Evolutionary conservation across 2,113 vertebrate species (phyloP).

Genomic region (Catharus minimus): DNA sequence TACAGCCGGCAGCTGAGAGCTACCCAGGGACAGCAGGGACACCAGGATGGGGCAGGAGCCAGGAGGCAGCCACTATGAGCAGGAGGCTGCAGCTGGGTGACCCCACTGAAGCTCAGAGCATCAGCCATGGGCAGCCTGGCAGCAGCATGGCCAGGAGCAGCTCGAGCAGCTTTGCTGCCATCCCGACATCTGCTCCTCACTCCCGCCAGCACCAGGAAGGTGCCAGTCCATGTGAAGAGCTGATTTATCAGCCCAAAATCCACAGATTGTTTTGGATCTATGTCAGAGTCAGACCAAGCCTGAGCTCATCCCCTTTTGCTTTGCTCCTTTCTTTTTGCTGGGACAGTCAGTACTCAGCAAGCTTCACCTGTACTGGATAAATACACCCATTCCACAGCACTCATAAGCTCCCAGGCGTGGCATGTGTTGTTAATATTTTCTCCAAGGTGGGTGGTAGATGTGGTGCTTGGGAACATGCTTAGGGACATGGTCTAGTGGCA

Average conservation of each 20-base stretch:
- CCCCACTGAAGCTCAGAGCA: neutral
- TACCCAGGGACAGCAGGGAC: neutral
- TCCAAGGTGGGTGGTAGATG: neutral
- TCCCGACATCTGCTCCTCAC: neutral
- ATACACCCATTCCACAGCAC: neutral
- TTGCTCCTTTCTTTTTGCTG: neutral
- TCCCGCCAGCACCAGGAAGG: rapidly evolving
- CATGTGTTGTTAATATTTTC: neutral
- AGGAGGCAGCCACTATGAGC: neutral
- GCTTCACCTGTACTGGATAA: neutral
- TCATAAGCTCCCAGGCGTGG: neutral
- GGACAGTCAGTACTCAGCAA: neutral
- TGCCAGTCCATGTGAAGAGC: neutral
- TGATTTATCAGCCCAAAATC: neutral
- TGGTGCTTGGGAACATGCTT: neutral
- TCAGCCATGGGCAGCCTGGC: neutral
- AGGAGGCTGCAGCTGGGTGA: neutral
- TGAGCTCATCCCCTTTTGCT: neutral
- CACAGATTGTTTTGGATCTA: neutral
- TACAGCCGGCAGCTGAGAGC: neutral
- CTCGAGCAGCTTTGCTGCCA: neutral
- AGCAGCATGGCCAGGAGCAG: neutral
- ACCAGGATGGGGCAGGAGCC: neutral
- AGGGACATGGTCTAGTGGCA: neutral
- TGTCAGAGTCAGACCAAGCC: neutral